A percentile compares a stretch with the other conserved stretches of the same genome.
These are phyloP conservation scores for Pteria penguin DNA, from an alignment of 2,888 invertebrate genomes.

Conservation along the genomic window DNA sequence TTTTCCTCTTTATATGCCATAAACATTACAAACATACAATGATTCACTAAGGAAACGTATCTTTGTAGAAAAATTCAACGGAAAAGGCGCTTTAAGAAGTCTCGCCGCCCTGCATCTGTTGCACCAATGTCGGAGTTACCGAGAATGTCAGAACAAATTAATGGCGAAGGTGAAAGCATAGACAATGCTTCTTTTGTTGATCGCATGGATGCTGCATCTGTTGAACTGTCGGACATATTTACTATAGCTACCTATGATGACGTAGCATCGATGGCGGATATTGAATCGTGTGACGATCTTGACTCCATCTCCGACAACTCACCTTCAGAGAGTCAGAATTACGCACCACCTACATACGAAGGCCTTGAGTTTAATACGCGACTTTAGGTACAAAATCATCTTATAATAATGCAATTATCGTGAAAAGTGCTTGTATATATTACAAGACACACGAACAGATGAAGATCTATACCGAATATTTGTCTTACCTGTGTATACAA, in stretches of 20 bases:
- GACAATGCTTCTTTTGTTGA: not conserved
- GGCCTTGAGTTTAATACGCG: not conserved
- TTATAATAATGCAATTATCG: no score
- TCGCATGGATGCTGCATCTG: not conserved
- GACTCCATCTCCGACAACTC: slow-evolving; percentile 8
- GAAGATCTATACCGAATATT: no score
- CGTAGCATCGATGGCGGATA: slow-evolving; percentile 12
- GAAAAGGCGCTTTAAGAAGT: slow-evolving; percentile 11
- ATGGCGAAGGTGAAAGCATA: not conserved
- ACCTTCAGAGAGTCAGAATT: slow-evolving; percentile 12
- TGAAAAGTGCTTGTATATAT: no score
- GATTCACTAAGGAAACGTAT: no score
- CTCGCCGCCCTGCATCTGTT: slow-evolving; percentile 18
- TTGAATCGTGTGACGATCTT: slow-evolving; percentile 14
- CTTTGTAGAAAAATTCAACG: not conserved
- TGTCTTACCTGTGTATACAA: no score
- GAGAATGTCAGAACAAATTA: not conserved
- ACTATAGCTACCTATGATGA: slow-evolving; percentile 13
- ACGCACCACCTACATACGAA: slow-evolving; percentile 13
- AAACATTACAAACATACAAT: no score
- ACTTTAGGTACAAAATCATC: no score
- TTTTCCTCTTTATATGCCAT: no score
- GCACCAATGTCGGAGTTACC: slow-evolving; percentile 1
- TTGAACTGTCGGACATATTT: slow-evolving; percentile 9
- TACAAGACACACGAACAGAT: no score